Conservation (phyloP, 2,888 invertebrate species). For the Cryptus viduatorius region DNA sequence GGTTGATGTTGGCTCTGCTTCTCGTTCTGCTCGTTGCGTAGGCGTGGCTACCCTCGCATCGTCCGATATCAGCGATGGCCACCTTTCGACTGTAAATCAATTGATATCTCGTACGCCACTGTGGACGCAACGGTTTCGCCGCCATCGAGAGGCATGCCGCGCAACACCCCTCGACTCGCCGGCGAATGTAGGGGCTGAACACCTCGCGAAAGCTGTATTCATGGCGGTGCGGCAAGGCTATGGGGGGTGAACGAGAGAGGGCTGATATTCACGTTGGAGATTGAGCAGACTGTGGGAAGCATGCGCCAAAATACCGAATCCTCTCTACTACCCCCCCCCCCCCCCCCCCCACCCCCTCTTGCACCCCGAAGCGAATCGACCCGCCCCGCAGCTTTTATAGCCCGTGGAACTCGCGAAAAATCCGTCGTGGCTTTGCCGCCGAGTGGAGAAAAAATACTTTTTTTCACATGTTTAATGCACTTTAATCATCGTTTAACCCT, state of each 20-base stretch:
- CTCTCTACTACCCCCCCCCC: conserved; percentile 52
- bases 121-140: conserved; percentile 59
- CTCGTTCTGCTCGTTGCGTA: conserved; percentile 73
- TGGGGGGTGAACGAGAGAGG: conserved; percentile 9
- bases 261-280: conserved; percentile 27
- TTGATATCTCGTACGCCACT: conserved; percentile 81
- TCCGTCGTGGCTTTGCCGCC: neutral
- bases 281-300: conserved; percentile 74
- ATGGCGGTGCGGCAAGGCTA: conserved; percentile 43
- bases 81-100: conserved; percentile 85
- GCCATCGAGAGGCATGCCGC: conserved; percentile 55
- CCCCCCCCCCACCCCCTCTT: too few relatives aligned
- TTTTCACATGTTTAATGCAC: too few relatives aligned
- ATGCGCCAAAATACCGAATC: conserved; percentile 79
- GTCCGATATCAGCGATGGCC: conserved; percentile 84
- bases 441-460: neutral
- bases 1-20: conserved; percentile 38
- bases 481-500: too few relatives aligned
- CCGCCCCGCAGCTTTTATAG: conserved; percentile 79
- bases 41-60: conserved; percentile 80
- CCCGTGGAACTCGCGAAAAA: conserved; percentile 46
- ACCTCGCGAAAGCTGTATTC: conserved; percentile 58
- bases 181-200: conserved; percentile 57
- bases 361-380: conserved; percentile 75
- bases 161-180: conserved; percentile 33